A percentile compares a stretch with the other conserved stretches of the same genome.
Evolutionary conservation across 2,797 vertebrate species (phyloP).

Genomic region (Gephyroberyx darwinii): DNA sequence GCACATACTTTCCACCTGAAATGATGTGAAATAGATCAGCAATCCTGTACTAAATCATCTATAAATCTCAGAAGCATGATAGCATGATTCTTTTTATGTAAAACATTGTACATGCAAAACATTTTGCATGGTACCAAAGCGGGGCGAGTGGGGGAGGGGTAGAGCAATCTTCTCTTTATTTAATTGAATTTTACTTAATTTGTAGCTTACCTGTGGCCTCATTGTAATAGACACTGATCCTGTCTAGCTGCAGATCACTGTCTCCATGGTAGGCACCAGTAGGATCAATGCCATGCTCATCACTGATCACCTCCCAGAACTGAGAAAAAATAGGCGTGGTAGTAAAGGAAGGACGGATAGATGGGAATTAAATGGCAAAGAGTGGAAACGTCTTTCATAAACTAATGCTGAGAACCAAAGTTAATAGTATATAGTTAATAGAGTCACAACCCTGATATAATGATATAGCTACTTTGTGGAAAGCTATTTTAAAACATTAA

Average conservation of each 20-base stretch:
- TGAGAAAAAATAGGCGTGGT: constrained; percentile 39
- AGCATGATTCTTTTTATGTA: neutral
- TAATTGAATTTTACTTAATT: neutral
- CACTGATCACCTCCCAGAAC: constrained; percentile 94
- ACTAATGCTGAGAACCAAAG: too few relatives aligned
- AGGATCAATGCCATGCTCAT: constrained; percentile 86
- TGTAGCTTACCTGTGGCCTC: constrained; percentile 77
- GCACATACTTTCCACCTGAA: constrained; percentile 95
- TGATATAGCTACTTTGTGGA: neutral
- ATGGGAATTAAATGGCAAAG: neutral
- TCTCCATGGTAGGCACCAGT: constrained; percentile 84
- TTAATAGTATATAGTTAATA: too few relatives aligned
- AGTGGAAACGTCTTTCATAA: too few relatives aligned
- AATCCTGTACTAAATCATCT: neutral
- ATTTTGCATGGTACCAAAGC: neutral
- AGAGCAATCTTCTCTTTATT: too few relatives aligned
- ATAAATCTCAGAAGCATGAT: neutral
- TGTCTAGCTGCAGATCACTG: constrained; percentile 86
- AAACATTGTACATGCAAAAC: constrained; percentile 5
- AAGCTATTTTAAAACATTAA: constrained; percentile 14
- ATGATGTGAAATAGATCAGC: neutral
- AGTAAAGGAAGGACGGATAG: neutral
- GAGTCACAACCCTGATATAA: neutral
- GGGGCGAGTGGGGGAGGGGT: neutral
- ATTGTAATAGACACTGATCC: constrained; percentile 85